Evolutionary conservation across 2,888 invertebrate species (phyloP), one percentile per base, ranked within the genome.

Genomic region (Pyralis farinalis): DNA sequence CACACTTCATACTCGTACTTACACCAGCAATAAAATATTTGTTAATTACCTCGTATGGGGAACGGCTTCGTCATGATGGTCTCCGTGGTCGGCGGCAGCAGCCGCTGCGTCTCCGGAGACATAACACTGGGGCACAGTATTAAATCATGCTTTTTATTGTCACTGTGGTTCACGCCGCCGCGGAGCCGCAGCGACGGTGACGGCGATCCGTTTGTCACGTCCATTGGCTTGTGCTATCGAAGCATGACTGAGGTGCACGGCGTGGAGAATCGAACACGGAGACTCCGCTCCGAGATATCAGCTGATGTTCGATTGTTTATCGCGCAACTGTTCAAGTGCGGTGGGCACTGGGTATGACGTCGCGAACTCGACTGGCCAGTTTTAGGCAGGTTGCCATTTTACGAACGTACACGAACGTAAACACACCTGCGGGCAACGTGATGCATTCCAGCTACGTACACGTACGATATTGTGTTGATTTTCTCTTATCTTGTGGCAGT

Each of bases 41-140:
- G n/a, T n/a, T 48, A 64, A 51, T 71, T 88, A 95, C 95, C 94
- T 90, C 96, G 91, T 55, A 96, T 94, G 21, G 96, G 96, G 82
- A 96, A 96, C 45, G 96, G 96, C 88, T 96, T 96, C 31, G 96
- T 96, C 91, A 95, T 94, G 37, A 96, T 94, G 33, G 96, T 96
- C 71, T 95, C 96, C 44, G 94, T 93, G 7, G 94, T 95, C 37
- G 95, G 95, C 44, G 95, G 95, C 67, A 94, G 74, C 49, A 94
- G 89, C 64, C 92, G 85, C 69, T 92, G 91, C 6, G 91, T 92
- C 71, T 92, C 92, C 43, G 91, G 90, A 10, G 94, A 93, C 94
- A 94, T 94, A 5, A 90, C 92, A 83, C 93, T 93, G n/a, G 94
- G 92, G 65, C 93, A 92, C 64, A 89, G 74, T 61, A 90, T 82